These are phyloP conservation scores for Coryphaenoides rupestris DNA, from an alignment of 2,113 vertebrate genomes.

Conservation along the genomic window DNA sequence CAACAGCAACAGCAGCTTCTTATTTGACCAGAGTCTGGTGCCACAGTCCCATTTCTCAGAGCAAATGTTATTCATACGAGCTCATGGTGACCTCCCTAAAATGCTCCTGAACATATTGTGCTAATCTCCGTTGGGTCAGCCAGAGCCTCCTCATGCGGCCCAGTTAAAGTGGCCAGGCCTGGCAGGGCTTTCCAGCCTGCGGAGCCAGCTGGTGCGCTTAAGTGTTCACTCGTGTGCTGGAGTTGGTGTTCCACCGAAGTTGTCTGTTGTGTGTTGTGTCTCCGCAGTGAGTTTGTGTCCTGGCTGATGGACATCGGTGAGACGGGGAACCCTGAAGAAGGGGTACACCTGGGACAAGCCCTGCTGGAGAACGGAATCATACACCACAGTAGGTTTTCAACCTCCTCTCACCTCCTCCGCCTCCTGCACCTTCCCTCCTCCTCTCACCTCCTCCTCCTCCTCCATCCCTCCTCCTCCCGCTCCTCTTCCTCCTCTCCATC, in stretches of 20 bases:
- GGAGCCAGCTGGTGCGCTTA: too few relatives aligned
- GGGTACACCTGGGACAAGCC: conserved; percentile 94
- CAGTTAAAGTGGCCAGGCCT: not conserved
- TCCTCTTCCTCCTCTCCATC: conserved; percentile 3
- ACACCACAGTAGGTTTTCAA: conserved; percentile 93
- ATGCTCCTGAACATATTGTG: not conserved
- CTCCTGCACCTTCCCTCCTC: too few relatives aligned
- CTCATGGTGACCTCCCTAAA: conserved; percentile 2
- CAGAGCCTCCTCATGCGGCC: not conserved
- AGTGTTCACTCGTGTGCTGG: too few relatives aligned
- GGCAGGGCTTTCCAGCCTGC: not conserved
- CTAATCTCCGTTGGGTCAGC: not conserved
- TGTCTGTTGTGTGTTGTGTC: too few relatives aligned
- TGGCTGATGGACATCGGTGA: conserved; percentile 96
- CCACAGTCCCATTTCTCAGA: conserved; percentile 28
- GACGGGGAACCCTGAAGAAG: conserved; percentile 93
- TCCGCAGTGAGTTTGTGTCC: conserved; percentile 91
- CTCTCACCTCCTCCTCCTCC: too few relatives aligned
- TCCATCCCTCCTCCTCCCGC: not conserved
- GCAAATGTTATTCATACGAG: conserved; percentile 22
- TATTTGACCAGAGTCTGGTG: conserved; percentile 26
- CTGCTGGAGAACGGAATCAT: conserved; percentile 97
- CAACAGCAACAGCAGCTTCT: too few relatives aligned
- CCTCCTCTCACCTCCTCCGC: not conserved
- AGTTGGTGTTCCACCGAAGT: too few relatives aligned